Evolutionary conservation across 2,888 invertebrate species (phyloP), one percentile per base, ranked within the genome.

Genomic region (Neoscelio sp.): DNA sequence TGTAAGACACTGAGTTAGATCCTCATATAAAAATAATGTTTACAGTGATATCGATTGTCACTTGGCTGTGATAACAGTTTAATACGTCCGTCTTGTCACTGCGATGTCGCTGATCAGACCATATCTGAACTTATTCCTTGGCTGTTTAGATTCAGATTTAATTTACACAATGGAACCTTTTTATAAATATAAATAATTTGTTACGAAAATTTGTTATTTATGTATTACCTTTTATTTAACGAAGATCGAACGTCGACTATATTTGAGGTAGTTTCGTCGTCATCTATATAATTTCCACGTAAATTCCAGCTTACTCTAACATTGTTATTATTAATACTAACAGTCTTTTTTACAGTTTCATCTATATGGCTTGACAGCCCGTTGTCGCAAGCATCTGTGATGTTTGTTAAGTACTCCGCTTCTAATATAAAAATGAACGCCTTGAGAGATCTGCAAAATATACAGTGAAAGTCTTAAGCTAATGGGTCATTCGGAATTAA

Each of bases 391-490:
- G 82, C 81, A 46, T 82, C 77, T 6, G 82, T 85, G 7, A 81
- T 82, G n/a, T 87, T 83, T 18, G 82, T 64, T 10, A 78, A 76
- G 30, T 89, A 90, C 6, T 85, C 85, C 3, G 90, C 90, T 46
- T 88, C 86, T 64, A 90, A 80, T 4, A 90, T 81, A 76, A 89
- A 87, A 7, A 90, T 81, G 62, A 89, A 87, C 1, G 90, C 88
- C 26, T 81, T 84, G 8, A 90, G 78, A 2, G 90, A 90, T 17
- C 87, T 83, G 67, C 40, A 80, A 75, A 48, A 40, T 1, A 60
- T 42, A 13, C 17, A 33, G n/a, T 33, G n/a, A n/a, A n/a, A n/a
- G n/a, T n/a, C n/a, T n/a, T n/a, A n/a, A n/a, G n/a, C n/a, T n/a
- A n/a, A n/a, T n/a, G n/a, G n/a, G n/a, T n/a, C n/a, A n/a, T n/a